Base-by-base conservation (phyloP, 1,140 invertebrate species). In the Rhyacophila brunnea region DNA sequence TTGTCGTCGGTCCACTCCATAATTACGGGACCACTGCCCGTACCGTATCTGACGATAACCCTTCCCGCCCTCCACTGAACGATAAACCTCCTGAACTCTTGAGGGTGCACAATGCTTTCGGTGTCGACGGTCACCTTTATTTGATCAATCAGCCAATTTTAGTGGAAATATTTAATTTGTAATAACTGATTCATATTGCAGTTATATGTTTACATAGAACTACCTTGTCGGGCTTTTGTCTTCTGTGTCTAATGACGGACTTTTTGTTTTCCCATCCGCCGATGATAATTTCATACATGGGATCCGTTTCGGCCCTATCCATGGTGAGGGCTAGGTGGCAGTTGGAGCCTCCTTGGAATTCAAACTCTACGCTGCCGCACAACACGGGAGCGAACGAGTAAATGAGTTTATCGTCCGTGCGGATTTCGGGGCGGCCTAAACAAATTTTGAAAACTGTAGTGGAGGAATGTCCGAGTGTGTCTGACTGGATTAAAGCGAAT, bases 151-250 rank as follows among this genome's bases (percentile, higher is more conserved):
- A 28, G 23, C 23, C 23, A 28, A 28, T 6, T 13, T 40, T 40
- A 40, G 15, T 40, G 38, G 11, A 11, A 13, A 4, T 5, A 13
- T 15, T 15, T 40, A n/a, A 40, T 5, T 40, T 40, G 3, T 14
- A 38, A 54, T 54, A 54, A 15, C 34, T 42, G 40, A 46, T 42
- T 43, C 35, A 62, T 47, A 42, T 62, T 38, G 7, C 23, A 28
- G 4, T 28, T 3, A 28, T 28, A 28, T n/a, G n/a, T 3, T 28
- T 28, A 9, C 23, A 5, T 5, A 28, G 9, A 28, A 5, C 44
- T 82, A 83, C 83, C 83, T 83, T 84, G 54, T 85, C 83, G n/a
- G 83, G 84, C 67, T 83, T 81, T 69, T 82, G 76, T 58, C 77
- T 77, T 74, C 82, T 80, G 65, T 83, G 71, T 68, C 84, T 80